Base-by-base conservation (phyloP, 2,113 vertebrate species). In the Meriones unguiculatus region DNA sequence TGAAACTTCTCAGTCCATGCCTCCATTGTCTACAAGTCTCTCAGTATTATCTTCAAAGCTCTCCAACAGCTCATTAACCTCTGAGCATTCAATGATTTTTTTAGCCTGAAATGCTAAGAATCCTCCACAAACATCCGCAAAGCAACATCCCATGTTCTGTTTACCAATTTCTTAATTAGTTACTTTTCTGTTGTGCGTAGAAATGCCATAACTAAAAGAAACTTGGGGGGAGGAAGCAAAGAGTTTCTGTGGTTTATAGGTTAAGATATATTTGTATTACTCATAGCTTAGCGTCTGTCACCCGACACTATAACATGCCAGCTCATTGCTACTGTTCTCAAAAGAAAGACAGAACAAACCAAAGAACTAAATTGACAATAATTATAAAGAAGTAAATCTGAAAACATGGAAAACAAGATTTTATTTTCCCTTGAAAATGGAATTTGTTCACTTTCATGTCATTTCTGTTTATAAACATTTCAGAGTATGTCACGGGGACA, bases 341-440 rank as follows among this genome's bases (percentile, higher is more conserved):
- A 89, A 59, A 89, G 28, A 38, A 76, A 93, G 65, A n/a, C 12
- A 54, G 2, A 35, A 35, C 2, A 67, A 93, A 80, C 35, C 2
- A 62, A 93, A 86, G 13, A 35, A 38, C 32, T 69, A 87, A 38
- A 41, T 28, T 24, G 70, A 17, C 1, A 14, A 87, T 90, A 72
- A 62, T 67, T 67, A 62, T 80, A 46, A 94, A 95, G 57, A 69
- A 78, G 13, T 38, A 64, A 90, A 87, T 62, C 13, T 41, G 12
- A 62, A 82, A 90, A 70, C 30, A 87, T 17, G n/a, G 28, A 72
- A 87, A 57, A 7, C 2, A 78, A 65, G 59, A 12, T 77, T 92
- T 65, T 46, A 28, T 64, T 80, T 90, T 87, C 41, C 59, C 25
- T 84, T 96, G 28, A 92, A 94, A 93, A 76, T 2, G 18, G 15